Conservation (phyloP, 2,888 invertebrate species). For the Timandra comae region DNA sequence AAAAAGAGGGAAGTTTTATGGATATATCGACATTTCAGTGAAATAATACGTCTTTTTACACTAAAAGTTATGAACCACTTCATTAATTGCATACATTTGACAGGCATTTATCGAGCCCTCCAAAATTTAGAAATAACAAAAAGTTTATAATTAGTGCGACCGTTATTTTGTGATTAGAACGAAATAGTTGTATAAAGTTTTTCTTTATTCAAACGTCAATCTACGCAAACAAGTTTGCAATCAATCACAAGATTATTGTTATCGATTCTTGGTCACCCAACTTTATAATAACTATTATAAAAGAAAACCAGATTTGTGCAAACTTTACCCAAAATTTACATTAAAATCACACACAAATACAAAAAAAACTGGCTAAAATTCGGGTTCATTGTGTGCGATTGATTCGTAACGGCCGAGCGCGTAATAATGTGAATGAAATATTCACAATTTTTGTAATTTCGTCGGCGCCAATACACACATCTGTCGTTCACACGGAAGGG, state of each 20-base stretch:
- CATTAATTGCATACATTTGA: too few species aligned
- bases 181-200: constrained; percentile 13
- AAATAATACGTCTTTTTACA: too few species aligned
- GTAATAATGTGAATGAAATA: constrained; percentile 71
- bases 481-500: constrained; percentile 70
- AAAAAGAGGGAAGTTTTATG: too few species aligned
- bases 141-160: constrained; percentile 20
- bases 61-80: too few species aligned
- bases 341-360: constrained; percentile 65
- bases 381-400: constrained; percentile 67
- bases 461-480: constrained; percentile 61
- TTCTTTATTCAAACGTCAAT: constrained; percentile 56
- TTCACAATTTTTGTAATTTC: constrained; percentile 72
- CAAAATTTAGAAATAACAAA: constrained; percentile 15
- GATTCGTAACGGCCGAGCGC: constrained; percentile 75
- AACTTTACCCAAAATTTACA: constrained; percentile 70
- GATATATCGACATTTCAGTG: too few species aligned
- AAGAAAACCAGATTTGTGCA: constrained; percentile 58
- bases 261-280: constrained; percentile 65
- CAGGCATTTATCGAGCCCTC: too few species aligned
- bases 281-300: constrained; percentile 45
- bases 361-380: constrained; percentile 67
- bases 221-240: constrained; percentile 69
- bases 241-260: constrained; percentile 74
- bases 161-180: constrained; percentile 9